Conservation (phyloP, 2,888 invertebrate genomes). For the Plemyria rubiginata region DNA sequence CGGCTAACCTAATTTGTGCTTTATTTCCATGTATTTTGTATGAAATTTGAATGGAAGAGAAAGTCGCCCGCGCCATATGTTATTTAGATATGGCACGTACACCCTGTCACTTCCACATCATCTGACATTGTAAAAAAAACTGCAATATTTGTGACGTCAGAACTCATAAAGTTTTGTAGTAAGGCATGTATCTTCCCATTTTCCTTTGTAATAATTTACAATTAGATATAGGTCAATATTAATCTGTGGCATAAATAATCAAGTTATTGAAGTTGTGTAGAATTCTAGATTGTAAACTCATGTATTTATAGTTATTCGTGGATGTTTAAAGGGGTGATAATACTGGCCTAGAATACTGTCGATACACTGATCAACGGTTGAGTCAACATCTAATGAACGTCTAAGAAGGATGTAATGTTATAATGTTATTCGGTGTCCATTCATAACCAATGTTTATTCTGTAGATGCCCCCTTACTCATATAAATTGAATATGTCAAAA, state of each 20-base stretch:
- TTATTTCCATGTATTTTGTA: too few relatives aligned
- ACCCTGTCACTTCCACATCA: background rate
- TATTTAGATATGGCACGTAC: too few relatives aligned
- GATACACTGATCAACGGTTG: conserved; percentile 41
- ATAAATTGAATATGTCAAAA: background rate
- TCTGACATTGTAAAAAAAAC: background rate
- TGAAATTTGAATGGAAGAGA: too few relatives aligned
- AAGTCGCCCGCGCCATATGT: too few relatives aligned
- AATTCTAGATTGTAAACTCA: conserved; percentile 62
- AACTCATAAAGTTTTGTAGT: conserved; percentile 47
- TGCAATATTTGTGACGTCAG: conserved; percentile 1
- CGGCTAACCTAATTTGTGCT: too few relatives aligned
- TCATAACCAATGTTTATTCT: conserved; percentile 36
- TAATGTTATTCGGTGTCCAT: conserved; percentile 52
- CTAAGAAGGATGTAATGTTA: conserved; percentile 33
- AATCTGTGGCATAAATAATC: conserved; percentile 67
- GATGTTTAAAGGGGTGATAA: conserved; percentile 58
- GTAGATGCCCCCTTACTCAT: conserved; percentile 38
- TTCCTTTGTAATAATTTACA: conserved; percentile 71
- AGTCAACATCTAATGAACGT: conserved; percentile 29
- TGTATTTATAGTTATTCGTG: conserved; percentile 56
- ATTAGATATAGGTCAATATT: conserved; percentile 64
- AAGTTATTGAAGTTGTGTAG: conserved; percentile 76
- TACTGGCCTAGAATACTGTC: conserved; percentile 68
- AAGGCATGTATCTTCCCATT: conserved; percentile 42